Evolutionary conservation across 2,888 invertebrate genomes (phyloP).

Genomic region (Merodon equestris): DNA sequence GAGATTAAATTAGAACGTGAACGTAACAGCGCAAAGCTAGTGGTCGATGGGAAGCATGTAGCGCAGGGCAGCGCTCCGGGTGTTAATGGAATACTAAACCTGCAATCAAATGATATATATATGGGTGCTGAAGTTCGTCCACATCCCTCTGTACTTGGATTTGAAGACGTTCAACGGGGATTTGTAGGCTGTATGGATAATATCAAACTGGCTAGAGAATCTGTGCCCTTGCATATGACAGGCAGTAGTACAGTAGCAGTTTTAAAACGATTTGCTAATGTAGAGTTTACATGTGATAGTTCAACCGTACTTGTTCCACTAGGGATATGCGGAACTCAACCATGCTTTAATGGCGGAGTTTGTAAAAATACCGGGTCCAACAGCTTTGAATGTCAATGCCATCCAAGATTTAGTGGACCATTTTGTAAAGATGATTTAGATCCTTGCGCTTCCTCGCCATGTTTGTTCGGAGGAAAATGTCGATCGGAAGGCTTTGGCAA

Average conservation of each 20-base stretch:
- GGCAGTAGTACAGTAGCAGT: conserved; percentile 83
- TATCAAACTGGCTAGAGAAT: conserved; percentile 86
- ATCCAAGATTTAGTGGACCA: conserved; percentile 86
- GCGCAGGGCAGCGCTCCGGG: conserved; percentile 90
- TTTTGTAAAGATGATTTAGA: conserved; percentile 92
- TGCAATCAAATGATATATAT: conserved; percentile 90
- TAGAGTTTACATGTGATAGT: conserved; percentile 85
- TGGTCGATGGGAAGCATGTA: conserved; percentile 87
- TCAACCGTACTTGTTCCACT: conserved; percentile 81
- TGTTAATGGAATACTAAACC: conserved; percentile 89
- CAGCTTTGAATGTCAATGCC: conserved; percentile 89
- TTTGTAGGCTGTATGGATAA: conserved; percentile 96
- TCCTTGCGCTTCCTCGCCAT: conserved; percentile 93
- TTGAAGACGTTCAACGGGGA: conserved; percentile 89
- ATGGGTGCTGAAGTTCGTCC: conserved; percentile 90
- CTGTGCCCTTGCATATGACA: conserved; percentile 87
- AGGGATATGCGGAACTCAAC: conserved; percentile 87
- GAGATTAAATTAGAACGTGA: conserved; percentile 88
- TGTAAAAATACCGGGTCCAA: conserved; percentile 83
- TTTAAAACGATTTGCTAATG: conserved; percentile 84
- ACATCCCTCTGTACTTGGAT: conserved; percentile 86
- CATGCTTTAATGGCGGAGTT: conserved; percentile 88
- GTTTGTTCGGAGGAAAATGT: conserved; percentile 90
- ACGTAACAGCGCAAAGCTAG: conserved; percentile 87
- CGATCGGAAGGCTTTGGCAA: conserved; percentile 81